Percentiles rank a stretch among this genome's conserved stretches.
Evolutionary conservation across 1,140 invertebrate species (phyloP).

Genomic region (Pseudachorutes palmiensis): DNA sequence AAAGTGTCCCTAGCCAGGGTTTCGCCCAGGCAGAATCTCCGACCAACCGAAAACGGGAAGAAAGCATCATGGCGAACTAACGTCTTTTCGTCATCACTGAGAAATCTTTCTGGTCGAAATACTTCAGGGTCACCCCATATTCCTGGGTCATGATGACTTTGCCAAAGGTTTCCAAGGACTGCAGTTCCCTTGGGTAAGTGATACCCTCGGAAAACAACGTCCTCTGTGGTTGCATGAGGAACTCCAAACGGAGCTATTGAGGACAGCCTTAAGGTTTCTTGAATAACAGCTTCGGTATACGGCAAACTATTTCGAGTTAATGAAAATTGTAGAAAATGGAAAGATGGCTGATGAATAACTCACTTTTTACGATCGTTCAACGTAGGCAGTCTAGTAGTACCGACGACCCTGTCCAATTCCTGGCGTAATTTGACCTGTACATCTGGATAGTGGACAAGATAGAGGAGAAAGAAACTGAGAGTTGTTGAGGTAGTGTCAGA

Average conservation of each 20-base stretch:
- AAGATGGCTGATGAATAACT: constrained; percentile 31
- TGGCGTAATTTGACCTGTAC: not conserved
- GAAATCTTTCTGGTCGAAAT: constrained; percentile 41
- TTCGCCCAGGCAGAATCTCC: constrained; percentile 56
- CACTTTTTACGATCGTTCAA: constrained; percentile 38
- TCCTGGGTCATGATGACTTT: constrained; percentile 38
- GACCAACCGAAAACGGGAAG: constrained; percentile 45
- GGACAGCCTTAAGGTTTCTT: not conserved
- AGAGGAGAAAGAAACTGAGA: constrained; percentile 12
- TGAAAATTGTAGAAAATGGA: constrained; percentile 44
- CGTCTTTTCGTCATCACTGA: constrained; percentile 30
- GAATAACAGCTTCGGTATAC: constrained; percentile 14
- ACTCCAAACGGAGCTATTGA: constrained; percentile 5
- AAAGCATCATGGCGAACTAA: constrained; percentile 23
- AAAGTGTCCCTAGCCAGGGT: constrained; percentile 43
- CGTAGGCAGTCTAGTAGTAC: not conserved
- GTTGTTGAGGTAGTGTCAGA: constrained; percentile 10
- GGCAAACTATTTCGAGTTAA: constrained; percentile 41
- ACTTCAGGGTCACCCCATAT: constrained; percentile 44
- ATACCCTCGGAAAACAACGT: constrained; percentile 12
- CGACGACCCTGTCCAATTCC: constrained; percentile 16
- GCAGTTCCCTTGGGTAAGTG: constrained; percentile 25
- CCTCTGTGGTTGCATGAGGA: constrained; percentile 16
- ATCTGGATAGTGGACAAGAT: constrained; percentile 9
- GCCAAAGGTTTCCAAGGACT: constrained; percentile 26